phyloP scores from a whole-genome alignment of 2,113 vertebrate genomes.

The Muscicapa adusta region DNA sequence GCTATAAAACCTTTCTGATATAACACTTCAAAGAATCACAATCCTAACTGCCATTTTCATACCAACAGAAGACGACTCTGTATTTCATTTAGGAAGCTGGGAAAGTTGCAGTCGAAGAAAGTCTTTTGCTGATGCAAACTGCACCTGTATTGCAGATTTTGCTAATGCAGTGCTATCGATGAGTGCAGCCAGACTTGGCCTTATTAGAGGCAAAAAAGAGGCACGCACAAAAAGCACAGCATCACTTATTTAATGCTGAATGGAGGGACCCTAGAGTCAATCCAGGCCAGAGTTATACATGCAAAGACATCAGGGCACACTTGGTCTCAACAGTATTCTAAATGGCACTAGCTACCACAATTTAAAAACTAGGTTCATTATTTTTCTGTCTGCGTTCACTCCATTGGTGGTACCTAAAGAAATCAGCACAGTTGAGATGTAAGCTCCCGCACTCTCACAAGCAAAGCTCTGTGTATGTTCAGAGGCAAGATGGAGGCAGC shows the following conservation, averaged over 20 bases:
- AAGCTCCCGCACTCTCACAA: not conserved
- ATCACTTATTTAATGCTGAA: not conserved
- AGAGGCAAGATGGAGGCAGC: not conserved
- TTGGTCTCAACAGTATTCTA: not conserved
- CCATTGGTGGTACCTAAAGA: not conserved
- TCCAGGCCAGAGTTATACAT: not conserved
- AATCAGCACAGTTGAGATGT: not conserved
- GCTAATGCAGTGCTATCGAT: not conserved
- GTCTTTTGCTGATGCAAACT: not conserved
- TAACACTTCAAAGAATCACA: slow-evolving; percentile 30
- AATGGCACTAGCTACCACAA: not conserved
- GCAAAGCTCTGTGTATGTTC: not conserved
- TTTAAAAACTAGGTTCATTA: not conserved
- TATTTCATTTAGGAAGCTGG: not conserved
- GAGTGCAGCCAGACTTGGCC: not conserved
- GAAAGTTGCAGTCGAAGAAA: not conserved
- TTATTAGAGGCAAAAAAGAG: not conserved
- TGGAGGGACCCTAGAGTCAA: not conserved
- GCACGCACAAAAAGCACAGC: not conserved
- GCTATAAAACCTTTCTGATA: slow-evolving; percentile 21
- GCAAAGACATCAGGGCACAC: not conserved
- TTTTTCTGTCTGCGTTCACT: not conserved
- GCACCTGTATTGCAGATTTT: not conserved
- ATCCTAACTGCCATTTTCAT: slow-evolving; percentile 49
- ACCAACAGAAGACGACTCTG: not conserved